Conservation (phyloP, 2,797 vertebrate genomes). For the Margarornis squamiger region DNA sequence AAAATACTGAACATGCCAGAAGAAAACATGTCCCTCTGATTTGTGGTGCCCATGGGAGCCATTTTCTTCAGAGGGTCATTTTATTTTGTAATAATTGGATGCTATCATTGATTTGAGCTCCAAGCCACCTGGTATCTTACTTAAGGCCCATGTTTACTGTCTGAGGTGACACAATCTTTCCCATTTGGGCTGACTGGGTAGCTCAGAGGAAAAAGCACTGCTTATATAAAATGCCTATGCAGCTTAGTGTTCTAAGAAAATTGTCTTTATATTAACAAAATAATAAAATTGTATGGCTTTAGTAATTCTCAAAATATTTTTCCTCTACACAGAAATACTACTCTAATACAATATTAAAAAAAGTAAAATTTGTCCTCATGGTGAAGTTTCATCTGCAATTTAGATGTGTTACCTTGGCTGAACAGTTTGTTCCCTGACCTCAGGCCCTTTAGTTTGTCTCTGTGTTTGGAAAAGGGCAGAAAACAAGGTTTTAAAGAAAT, state of each 20-base stretch:
- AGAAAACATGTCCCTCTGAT: constrained; percentile 69
- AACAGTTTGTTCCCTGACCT: not conserved
- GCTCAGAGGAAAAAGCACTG: not conserved
- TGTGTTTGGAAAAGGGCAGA: not conserved
- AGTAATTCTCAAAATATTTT: not conserved
- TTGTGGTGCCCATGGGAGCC: constrained; percentile 74
- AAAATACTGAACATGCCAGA: constrained; percentile 71
- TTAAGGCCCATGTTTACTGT: constrained; percentile 34
- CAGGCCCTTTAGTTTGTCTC: not conserved
- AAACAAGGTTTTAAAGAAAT: not conserved
- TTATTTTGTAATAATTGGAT: constrained; percentile 80
- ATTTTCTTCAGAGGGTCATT: constrained; percentile 77
- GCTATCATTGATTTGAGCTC: constrained; percentile 76
- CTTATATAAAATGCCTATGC: not conserved
- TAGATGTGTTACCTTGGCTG: not conserved
- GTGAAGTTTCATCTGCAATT: not conserved
- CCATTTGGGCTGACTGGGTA: not conserved
- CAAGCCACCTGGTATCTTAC: constrained; percentile 78
- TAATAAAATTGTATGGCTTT: too few species aligned
- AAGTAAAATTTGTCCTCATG: not conserved
- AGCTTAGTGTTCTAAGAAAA: not conserved
- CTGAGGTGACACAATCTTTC: not conserved
- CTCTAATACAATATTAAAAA: not conserved
- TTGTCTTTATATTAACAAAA: not conserved
- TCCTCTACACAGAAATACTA: not conserved